Evolutionary conservation across 2,797 vertebrate genomes (phyloP).

Genomic region (Pempheris klunzingeri): DNA sequence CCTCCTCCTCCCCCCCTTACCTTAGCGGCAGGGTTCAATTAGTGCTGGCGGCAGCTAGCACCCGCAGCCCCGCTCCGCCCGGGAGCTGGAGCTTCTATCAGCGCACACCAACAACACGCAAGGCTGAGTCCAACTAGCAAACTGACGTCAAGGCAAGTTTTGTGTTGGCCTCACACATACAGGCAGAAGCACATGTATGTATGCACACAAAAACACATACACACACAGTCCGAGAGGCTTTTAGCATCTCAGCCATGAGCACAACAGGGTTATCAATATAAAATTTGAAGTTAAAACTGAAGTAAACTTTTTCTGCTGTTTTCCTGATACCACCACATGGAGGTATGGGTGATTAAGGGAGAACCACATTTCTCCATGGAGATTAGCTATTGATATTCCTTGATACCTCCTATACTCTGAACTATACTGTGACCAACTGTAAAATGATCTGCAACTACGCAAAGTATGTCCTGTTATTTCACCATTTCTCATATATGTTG

Average conservation of each 20-base stretch:
- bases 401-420: slow-evolving; percentile 14
- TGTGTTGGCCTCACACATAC: slow-evolving; percentile 53
- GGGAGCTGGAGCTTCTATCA: slow-evolving; percentile 78
- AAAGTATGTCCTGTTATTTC: slow-evolving; percentile 56
- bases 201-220: slow-evolving; percentile 19
- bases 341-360: not conserved
- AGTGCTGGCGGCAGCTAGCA: slow-evolving; percentile 83
- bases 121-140: slow-evolving; percentile 76
- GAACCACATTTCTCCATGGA: not conserved
- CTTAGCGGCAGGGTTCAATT: slow-evolving; percentile 89
- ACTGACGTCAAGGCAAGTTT: slow-evolving; percentile 69
- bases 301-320: not conserved
- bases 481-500: slow-evolving; percentile 8
- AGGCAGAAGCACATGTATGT: slow-evolving; percentile 7
- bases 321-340: slow-evolving; percentile 14
- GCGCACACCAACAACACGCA: slow-evolving; percentile 78
- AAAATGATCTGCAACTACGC: slow-evolving; percentile 18
- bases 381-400: not conserved
- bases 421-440: slow-evolving; percentile 31
- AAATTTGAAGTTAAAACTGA: slow-evolving; percentile 39
- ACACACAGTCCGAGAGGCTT: slow-evolving; percentile 46
- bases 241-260: slow-evolving; percentile 53
- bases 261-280: slow-evolving; percentile 45
- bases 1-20: slow-evolving; percentile 71
- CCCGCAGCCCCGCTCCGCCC: slow-evolving; percentile 80